A percentile compares a stretch with the other conserved stretches of the same genome.
Conservation (phyloP, 2,113 vertebrate species). For the Myocastor coypus region DNA sequence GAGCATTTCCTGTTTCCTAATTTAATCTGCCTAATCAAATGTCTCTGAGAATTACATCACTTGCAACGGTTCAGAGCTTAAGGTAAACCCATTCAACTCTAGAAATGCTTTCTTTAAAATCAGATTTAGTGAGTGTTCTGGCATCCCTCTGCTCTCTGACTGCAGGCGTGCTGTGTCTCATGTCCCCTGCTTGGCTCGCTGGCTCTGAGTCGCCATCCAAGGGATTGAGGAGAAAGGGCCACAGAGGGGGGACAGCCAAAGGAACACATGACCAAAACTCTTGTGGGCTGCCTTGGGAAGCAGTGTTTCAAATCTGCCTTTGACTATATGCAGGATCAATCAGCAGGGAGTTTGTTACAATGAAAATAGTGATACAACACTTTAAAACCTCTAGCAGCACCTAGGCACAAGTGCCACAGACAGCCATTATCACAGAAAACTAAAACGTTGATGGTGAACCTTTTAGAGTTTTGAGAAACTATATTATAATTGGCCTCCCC, state of each 20-base stretch:
- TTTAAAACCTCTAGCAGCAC: not conserved
- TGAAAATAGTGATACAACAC: not conserved
- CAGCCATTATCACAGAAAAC: not conserved
- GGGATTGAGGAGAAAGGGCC: not conserved
- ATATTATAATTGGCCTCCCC: not conserved
- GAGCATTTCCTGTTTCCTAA: constrained; percentile 51
- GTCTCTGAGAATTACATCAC: constrained; percentile 32
- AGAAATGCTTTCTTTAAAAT: not conserved
- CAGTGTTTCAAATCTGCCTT: not conserved
- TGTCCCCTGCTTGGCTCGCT: not conserved
- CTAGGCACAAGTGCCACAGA: not conserved
- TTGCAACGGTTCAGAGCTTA: not conserved
- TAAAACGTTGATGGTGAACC: not conserved
- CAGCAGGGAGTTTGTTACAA: constrained; percentile 10
- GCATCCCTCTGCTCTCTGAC: not conserved
- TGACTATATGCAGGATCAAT: not conserved
- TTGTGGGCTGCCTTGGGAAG: not conserved
- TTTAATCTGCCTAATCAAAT: constrained; percentile 57
- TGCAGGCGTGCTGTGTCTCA: fast-evolving
- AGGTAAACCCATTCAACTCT: constrained; percentile 13
- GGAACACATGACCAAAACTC: not conserved
- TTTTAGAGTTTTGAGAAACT: not conserved
- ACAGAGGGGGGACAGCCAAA: not conserved
- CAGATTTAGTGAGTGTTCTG: not conserved
- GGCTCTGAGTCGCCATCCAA: not conserved